A percentile compares a stretch with the other conserved stretches of the same genome.
Conservation (phyloP, 53 echinoderm and acorn worm species). For the Luidia sarsii region DNA sequence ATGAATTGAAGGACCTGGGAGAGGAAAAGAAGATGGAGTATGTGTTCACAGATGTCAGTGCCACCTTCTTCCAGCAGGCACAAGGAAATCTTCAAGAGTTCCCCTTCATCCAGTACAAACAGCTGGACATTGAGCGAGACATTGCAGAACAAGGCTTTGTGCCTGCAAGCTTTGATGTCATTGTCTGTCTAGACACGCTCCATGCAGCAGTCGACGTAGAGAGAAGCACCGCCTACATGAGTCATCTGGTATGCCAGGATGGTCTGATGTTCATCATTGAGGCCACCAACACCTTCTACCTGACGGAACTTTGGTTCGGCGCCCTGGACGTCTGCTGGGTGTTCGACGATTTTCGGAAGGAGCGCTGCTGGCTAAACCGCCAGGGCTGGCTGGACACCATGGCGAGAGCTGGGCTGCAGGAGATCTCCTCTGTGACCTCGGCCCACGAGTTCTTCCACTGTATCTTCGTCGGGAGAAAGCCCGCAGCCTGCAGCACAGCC, state of each 20-base stretch:
- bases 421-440: constrained; percentile 68
- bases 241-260: constrained; percentile 68
- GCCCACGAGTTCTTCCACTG: constrained; percentile 79
- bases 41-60: constrained; percentile 83
- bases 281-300: constrained; percentile 64
- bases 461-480: constrained; percentile 73
- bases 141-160: constrained; percentile 78
- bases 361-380: constrained; percentile 49
- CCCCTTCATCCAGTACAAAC: constrained; percentile 81
- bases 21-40: constrained; percentile 77
- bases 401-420: constrained; percentile 62
- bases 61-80: constrained; percentile 79
- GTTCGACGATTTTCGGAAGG: constrained; percentile 81
- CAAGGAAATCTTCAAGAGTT: constrained; percentile 71
- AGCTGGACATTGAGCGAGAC: constrained; percentile 80
- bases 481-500: constrained; percentile 1
- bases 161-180: constrained; percentile 74
- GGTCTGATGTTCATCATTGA: constrained; percentile 84
- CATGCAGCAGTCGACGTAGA: constrained; percentile 66
- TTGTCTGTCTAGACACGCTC: constrained; percentile 78
- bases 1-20: constrained; percentile 69
- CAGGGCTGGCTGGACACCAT: constrained; percentile 65
- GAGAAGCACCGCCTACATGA: constrained; percentile 62
- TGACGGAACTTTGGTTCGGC: constrained; percentile 78
- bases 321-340: constrained; percentile 67